These are phyloP conservation scores for Mamestra configurata DNA, from an alignment of 1,140 invertebrate species.

Conservation along the genomic window DNA sequence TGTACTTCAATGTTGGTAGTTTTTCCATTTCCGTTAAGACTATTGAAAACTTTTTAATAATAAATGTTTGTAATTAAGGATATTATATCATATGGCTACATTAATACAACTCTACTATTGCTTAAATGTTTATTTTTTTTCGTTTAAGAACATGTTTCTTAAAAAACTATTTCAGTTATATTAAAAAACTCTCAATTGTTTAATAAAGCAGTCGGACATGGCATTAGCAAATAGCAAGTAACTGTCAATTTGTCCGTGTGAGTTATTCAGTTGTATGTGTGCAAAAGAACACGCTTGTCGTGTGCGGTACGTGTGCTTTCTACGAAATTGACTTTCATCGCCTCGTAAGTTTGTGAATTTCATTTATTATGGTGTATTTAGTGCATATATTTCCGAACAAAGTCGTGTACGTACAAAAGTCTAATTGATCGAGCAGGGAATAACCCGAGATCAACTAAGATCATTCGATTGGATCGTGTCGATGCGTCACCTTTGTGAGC, in stretches of 20 bases:
- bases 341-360: constrained; percentile 86
- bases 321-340: constrained; percentile 84
- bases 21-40: too few species aligned
- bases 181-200: not conserved
- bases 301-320: constrained; percentile 85
- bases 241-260: constrained; percentile 56
- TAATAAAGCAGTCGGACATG: not conserved
- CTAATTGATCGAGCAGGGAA: constrained; percentile 28
- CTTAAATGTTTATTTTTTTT: too few species aligned
- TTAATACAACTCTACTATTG: too few species aligned
- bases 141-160: not conserved
- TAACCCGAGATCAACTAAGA: constrained; percentile 66
- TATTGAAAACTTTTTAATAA: too few species aligned
- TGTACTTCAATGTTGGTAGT: too few species aligned
- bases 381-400: constrained; percentile 60
- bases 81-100: too few species aligned
- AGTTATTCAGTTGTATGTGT: constrained; percentile 70
- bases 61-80: too few species aligned
- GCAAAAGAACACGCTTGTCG: constrained; percentile 83
- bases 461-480: constrained; percentile 85
- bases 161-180: not conserved
- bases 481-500: constrained; percentile 87
- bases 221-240: constrained; percentile 17
- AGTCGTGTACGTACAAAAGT: constrained; percentile 51
- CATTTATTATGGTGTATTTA: constrained; percentile 75